These are phyloP conservation scores for Capra hircus DNA, from an alignment of 2,113 vertebrate species.

Conservation along the genomic window DNA sequence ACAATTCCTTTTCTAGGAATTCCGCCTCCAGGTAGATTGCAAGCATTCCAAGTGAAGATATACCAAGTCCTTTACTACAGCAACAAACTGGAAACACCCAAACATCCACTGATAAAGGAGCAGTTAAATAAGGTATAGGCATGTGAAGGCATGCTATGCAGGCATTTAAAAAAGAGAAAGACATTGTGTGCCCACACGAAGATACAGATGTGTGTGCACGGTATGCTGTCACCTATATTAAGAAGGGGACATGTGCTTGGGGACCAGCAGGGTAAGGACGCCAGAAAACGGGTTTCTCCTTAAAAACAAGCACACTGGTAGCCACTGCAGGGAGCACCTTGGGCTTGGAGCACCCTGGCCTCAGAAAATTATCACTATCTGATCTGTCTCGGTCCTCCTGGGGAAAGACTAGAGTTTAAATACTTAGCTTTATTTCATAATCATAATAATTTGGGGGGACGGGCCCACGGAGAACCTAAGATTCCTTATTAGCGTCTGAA, in stretches of 20 bases:
- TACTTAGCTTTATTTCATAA: background rate
- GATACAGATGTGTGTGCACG: accelerated
- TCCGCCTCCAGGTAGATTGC: background rate
- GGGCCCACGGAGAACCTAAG: background rate
- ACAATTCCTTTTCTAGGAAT: background rate
- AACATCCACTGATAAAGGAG: background rate
- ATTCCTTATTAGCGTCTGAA: conserved; percentile 1
- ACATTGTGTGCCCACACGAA: background rate
- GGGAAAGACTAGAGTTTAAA: background rate
- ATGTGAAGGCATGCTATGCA: background rate
- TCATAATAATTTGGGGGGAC: background rate
- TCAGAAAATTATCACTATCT: background rate
- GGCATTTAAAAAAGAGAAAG: background rate
- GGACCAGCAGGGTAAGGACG: background rate
- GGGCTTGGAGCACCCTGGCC: background rate
- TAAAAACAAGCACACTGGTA: background rate
- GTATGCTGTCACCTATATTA: accelerated
- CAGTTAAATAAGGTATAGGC: background rate
- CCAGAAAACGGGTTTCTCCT: background rate
- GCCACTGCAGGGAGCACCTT: background rate
- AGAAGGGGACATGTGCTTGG: background rate
- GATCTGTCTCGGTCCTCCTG: background rate
- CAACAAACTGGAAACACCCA: background rate
- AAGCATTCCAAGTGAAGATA: background rate
- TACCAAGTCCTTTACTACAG: background rate